phyloP scores from a whole-genome alignment of 2,113 vertebrate genomes.

The Eira barbara region DNA sequence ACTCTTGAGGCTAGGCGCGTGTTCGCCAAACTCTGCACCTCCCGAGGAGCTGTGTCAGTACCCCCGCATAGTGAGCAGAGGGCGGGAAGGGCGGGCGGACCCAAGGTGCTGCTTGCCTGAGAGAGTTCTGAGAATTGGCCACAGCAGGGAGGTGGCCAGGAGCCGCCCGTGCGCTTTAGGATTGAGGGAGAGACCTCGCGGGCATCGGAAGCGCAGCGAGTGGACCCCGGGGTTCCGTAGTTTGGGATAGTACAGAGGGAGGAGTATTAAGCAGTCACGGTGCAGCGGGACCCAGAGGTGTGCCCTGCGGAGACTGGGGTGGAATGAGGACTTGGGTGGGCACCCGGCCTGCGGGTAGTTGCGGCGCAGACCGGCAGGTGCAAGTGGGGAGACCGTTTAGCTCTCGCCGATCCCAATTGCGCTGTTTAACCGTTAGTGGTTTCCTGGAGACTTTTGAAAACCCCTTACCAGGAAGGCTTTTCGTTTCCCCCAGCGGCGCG shows the following conservation, averaged over 20 bases:
- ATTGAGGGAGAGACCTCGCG: neutral
- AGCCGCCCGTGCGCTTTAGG: neutral
- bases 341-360: slow-evolving; percentile 11
- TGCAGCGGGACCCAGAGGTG: neutral
- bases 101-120: neutral
- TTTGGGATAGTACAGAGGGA: neutral
- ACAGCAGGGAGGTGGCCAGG: neutral
- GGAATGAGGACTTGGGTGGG: neutral
- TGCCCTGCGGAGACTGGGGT: neutral
- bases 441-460: slow-evolving; percentile 80
- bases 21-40: neutral
- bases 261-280: neutral
- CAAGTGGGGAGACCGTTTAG: slow-evolving; percentile 48
- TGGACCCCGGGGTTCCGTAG: neutral
- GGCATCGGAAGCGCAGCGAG: neutral
- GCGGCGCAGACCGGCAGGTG: slow-evolving; percentile 46
- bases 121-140: neutral
- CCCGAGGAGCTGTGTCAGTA: neutral
- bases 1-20: neutral
- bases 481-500: slow-evolving; percentile 65
- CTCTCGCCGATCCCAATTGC: neutral
- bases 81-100: neutral
- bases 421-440: slow-evolving; percentile 81
- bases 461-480: slow-evolving; percentile 71
- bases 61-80: neutral